phyloP scores from a whole-genome alignment of 2,888 invertebrate species.

The Glaucopsyche alexis region DNA sequence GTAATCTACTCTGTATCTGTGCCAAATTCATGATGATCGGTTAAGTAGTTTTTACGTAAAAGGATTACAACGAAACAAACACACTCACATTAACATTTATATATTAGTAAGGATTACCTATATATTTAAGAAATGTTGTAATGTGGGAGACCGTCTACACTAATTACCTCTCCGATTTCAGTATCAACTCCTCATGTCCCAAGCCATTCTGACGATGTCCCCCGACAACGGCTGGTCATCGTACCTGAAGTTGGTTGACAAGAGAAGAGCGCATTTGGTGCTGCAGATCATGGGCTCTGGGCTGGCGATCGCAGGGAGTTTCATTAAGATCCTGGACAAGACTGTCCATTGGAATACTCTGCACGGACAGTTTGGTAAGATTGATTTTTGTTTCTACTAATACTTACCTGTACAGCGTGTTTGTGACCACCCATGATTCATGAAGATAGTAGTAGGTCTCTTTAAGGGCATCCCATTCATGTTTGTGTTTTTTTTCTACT shows the following conservation, averaged over 20 bases:
- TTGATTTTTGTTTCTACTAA: not conserved
- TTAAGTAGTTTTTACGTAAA: no score
- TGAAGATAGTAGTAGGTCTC: no score
- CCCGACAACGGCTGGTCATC: conserved; percentile 61
- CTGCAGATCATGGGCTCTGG: conserved; percentile 59
- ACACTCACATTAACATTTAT: no score
- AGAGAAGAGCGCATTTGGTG: conserved; percentile 58
- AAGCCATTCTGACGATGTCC: conserved; percentile 59
- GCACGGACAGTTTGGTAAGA: conserved; percentile 58
- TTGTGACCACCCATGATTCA: no score
- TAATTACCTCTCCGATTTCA: conserved; percentile 42
- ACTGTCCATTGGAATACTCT: conserved; percentile 48
- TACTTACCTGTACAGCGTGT: not conserved
- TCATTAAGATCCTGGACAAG: conserved; percentile 55
- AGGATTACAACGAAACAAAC: no score
- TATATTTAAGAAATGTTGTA: no score
- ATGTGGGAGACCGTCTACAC: not conserved
- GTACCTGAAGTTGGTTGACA: conserved; percentile 55
- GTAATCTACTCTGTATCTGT: no score
- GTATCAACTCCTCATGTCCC: conserved; percentile 67
- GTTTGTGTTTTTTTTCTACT: no score
- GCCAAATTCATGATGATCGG: no score
- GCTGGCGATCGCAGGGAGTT: conserved; percentile 58
- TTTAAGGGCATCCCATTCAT: no score
- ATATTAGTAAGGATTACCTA: no score